Percentiles rank a stretch among this genome's conserved stretches.
phyloP scores from a whole-genome alignment of 2,113 vertebrate species.

The Stigmatopora nigra region DNA sequence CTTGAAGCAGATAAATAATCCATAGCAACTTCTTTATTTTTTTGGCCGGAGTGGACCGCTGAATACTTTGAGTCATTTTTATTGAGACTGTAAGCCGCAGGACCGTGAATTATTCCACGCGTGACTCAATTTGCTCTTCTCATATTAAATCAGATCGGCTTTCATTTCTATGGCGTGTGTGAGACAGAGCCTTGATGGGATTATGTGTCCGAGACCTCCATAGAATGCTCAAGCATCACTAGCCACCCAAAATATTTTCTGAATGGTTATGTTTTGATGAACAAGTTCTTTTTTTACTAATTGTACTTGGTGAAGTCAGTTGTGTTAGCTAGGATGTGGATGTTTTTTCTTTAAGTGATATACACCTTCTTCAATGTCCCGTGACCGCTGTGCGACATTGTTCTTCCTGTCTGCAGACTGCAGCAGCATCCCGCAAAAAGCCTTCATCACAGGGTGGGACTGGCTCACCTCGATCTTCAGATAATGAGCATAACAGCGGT shows the following conservation, averaged over 20 bases:
- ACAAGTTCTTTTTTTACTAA: neutral
- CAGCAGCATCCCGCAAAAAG: conserved; percentile 85
- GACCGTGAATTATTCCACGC: conserved; percentile 48
- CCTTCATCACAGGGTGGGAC: conserved; percentile 82
- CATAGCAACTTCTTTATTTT: neutral
- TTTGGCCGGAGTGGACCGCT: conserved; percentile 14
- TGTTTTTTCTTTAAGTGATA: conserved; percentile 11
- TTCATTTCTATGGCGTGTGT: conserved; percentile 30
- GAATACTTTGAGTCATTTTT: conserved; percentile 37
- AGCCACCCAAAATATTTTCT: conserved; percentile 12
- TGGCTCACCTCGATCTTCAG: conserved; percentile 89
- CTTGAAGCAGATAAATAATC: conserved; percentile 6
- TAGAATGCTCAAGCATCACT: conserved; percentile 31
- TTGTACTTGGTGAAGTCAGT: neutral
- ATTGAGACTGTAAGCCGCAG: conserved; percentile 43
- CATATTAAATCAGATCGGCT: conserved; percentile 57
- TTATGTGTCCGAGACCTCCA: conserved; percentile 47
- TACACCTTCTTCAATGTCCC: conserved; percentile 82
- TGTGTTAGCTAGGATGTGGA: neutral
- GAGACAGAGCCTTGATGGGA: conserved; percentile 46
- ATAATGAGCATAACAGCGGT: conserved; percentile 84
- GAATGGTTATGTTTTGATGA: neutral
- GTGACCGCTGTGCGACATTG: conserved; percentile 27
- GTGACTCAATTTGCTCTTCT: conserved; percentile 55
- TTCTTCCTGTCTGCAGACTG: conserved; percentile 31